Conservation (phyloP, 2,888 invertebrate genomes). For the Drosophila colorata region DNA sequence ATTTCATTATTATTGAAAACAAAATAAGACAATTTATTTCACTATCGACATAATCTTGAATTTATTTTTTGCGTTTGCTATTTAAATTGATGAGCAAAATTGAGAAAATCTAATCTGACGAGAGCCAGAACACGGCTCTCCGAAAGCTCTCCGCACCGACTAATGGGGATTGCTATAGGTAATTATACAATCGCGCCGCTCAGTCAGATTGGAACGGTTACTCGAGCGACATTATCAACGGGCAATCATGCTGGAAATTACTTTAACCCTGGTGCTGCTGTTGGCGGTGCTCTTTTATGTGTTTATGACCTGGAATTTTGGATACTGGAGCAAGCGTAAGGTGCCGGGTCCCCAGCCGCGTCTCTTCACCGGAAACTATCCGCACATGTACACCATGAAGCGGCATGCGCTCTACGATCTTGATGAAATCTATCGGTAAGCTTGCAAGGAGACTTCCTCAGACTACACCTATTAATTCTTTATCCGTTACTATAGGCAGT, state of each 20-base stretch:
- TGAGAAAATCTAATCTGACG: constrained; percentile 16
- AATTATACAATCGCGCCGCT: neutral
- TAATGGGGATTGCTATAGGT: neutral
- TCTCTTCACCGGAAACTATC: constrained; percentile 82
- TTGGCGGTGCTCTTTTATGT: constrained; percentile 55
- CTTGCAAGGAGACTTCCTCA: too few species aligned
- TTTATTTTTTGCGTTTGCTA: neutral
- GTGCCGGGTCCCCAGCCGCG: constrained; percentile 83
- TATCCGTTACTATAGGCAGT: constrained; percentile 22
- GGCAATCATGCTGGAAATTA: constrained; percentile 48
- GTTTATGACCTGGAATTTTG: constrained; percentile 79
- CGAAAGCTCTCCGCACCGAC: neutral
- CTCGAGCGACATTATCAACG: neutral
- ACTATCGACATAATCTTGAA: too few species aligned
- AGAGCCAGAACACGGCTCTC: constrained; percentile 9
- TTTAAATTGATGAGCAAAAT: constrained; percentile 1
- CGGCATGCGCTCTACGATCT: constrained; percentile 81
- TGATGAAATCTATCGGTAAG: constrained; percentile 84
- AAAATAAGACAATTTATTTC: too few species aligned
- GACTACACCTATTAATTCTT: too few species aligned
- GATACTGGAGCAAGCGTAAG: constrained; percentile 84
- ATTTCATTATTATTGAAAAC: too few species aligned
- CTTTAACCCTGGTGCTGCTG: constrained; percentile 42
- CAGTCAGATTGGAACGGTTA: constrained; percentile 18
- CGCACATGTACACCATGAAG: constrained; percentile 68